Evolutionary conservation across 2,888 invertebrate species (phyloP).

Genomic region (Colostygia pectinataria): DNA sequence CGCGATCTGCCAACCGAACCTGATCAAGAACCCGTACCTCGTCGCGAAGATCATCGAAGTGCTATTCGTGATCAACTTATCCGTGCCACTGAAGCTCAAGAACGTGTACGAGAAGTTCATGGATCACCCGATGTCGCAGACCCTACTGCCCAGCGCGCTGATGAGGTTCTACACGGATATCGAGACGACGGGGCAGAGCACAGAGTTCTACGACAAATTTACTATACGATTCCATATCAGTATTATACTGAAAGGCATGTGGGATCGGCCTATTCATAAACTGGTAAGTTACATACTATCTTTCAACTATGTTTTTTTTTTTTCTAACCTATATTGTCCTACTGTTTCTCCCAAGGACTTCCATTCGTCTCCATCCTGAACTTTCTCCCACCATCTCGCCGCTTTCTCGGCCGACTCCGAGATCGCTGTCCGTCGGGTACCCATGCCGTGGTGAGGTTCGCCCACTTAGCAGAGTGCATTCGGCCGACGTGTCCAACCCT

Average conservation of each 20-base stretch:
- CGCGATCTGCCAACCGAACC: slow-evolving; percentile 94
- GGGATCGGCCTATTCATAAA: slow-evolving; percentile 94
- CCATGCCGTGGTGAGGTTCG: no score
- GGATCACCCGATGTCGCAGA: slow-evolving; percentile 90
- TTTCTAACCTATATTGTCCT: not conserved
- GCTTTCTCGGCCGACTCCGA: no score
- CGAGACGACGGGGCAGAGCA: slow-evolving; percentile 98
- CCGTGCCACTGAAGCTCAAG: slow-evolving; percentile 79
- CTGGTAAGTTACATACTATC: slow-evolving; percentile 60
- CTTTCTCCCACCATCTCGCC: no score
- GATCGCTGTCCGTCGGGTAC: no score
- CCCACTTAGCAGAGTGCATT: no score
- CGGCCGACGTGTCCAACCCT: no score
- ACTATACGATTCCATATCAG: slow-evolving; percentile 99
- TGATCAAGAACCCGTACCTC: slow-evolving; percentile 97
- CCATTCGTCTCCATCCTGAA: no score
- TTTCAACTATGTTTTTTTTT: not conserved
- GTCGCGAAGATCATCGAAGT: slow-evolving; percentile 98
- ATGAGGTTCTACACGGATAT: slow-evolving; percentile 99
- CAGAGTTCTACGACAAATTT: slow-evolving; percentile 99
- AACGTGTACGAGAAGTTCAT: slow-evolving; percentile 90
- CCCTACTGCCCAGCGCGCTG: slow-evolving; percentile 92
- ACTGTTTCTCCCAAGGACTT: no score
- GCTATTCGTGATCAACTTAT: slow-evolving; percentile 89
- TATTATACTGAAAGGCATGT: slow-evolving; percentile 97